phyloP scores from a whole-genome alignment of 2,113 vertebrate genomes.

The Apodemus sylvaticus region DNA sequence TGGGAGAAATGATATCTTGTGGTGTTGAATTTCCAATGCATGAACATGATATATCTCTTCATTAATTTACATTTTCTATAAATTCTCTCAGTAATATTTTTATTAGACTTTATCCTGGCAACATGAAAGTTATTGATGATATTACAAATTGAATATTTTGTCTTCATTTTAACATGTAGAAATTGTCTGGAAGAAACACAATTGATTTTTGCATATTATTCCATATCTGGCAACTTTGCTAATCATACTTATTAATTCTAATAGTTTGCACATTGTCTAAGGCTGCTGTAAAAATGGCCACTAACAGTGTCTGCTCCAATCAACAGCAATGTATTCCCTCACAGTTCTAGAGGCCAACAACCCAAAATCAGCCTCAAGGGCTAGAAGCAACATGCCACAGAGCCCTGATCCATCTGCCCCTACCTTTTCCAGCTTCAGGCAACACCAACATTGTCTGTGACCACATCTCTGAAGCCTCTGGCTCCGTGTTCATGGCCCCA shows the following conservation, averaged over 20 bases:
- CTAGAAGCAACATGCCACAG: not conserved
- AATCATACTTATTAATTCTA: slow-evolving; percentile 26
- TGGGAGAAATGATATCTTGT: not conserved
- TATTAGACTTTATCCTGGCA: slow-evolving; percentile 2
- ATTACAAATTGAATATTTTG: slow-evolving; percentile 2
- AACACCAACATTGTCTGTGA: not conserved
- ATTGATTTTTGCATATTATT: not conserved
- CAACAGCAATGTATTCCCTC: not conserved
- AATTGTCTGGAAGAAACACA: not conserved
- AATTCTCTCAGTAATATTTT: slow-evolving; percentile 18
- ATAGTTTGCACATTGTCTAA: slow-evolving; percentile 11
- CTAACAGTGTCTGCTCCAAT: not conserved
- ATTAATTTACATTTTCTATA: not conserved
- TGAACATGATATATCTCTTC: not conserved
- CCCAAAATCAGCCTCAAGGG: not conserved
- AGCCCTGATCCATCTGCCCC: not conserved
- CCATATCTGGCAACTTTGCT: slow-evolving; percentile 11
- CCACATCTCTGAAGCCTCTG: not conserved
- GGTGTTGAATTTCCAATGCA: not conserved
- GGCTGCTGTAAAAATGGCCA: not conserved
- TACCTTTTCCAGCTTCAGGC: not conserved
- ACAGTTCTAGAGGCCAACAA: not conserved
- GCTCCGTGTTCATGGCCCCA: not conserved
- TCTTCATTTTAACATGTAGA: slow-evolving; percentile 39
- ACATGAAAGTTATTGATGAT: slow-evolving; percentile 20